A percentile compares a stretch with the other conserved stretches of the same genome.
Evolutionary conservation across 2,797 vertebrate genomes (phyloP).

Genomic region (Arvicola amphibius): DNA sequence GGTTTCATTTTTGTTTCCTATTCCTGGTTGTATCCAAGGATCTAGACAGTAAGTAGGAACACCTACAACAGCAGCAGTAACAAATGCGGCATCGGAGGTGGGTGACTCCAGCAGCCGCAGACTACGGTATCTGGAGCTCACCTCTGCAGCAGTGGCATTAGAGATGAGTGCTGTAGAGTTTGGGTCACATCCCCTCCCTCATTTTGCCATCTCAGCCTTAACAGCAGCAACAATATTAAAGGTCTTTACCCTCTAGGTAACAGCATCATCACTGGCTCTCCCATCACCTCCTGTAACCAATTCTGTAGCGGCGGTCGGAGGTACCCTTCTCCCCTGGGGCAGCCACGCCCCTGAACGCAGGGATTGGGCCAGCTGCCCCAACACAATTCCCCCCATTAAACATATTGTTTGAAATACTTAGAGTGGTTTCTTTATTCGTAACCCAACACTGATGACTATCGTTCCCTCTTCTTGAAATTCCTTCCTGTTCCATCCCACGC

Average conservation of each 20-base stretch:
- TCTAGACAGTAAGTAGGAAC: neutral
- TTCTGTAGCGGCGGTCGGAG: too few relatives aligned
- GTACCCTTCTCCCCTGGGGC: too few relatives aligned
- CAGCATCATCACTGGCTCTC: neutral
- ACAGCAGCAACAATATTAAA: neutral
- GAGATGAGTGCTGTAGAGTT: neutral
- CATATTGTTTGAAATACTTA: neutral
- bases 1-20: neutral
- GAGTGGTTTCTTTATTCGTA: neutral
- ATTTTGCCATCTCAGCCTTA: neutral
- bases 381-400: slow-evolving; percentile 31
- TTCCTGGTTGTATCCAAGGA: neutral
- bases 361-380: too few relatives aligned
- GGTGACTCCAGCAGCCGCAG: neutral
- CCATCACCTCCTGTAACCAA: neutral
- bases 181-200: neutral
- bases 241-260: neutral
- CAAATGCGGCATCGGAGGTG: neutral
- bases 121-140: neutral
- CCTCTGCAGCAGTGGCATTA: neutral
- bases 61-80: neutral
- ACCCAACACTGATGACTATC: neutral
- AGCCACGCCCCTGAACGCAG: too few relatives aligned
- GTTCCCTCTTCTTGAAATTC: neutral
- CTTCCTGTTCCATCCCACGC: neutral